phyloP scores from a whole-genome alignment of 2,797 vertebrate genomes.

The Typhlichthys subterraneus region DNA sequence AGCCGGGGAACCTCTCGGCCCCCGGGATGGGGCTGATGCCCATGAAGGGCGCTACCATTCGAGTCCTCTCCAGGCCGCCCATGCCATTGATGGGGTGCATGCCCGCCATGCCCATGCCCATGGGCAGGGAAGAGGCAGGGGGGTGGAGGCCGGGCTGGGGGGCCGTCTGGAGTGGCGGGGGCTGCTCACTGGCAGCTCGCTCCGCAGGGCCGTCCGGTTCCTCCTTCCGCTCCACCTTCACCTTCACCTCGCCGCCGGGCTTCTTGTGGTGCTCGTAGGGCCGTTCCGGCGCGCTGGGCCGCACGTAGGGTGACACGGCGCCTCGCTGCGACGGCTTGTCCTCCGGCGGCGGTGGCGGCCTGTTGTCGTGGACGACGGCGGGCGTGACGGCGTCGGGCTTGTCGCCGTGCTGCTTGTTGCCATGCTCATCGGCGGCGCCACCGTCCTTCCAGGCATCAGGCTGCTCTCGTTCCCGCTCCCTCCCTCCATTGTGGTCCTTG shows the following conservation, averaged over 20 bases:
- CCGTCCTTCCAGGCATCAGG: conserved; percentile 85
- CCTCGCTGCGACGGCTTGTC: conserved; percentile 86
- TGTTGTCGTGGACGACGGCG: conserved; percentile 81
- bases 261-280: conserved; percentile 88
- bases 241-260: conserved; percentile 85
- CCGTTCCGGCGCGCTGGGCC: conserved; percentile 87
- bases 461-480: conserved; percentile 89
- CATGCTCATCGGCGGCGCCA: conserved; percentile 83
- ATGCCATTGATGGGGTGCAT: conserved; percentile 94
- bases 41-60: conserved; percentile 96
- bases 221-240: conserved; percentile 96
- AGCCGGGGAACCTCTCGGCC: conserved; percentile 88
- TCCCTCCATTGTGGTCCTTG: conserved; percentile 84
- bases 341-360: conserved; percentile 69
- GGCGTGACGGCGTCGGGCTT: conserved; percentile 78
- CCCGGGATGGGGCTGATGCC: conserved; percentile 94
- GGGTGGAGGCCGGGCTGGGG: conserved; percentile 79
- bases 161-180: conserved; percentile 30
- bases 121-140: conserved; percentile 80
- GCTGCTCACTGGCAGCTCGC: conserved; percentile 71
- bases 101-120: conserved; percentile 89
- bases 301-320: conserved; percentile 85
- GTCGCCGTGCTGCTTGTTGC: conserved; percentile 86
- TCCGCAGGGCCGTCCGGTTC: conserved; percentile 86
- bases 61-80: conserved; percentile 91